phyloP scores from a whole-genome alignment of 2,888 invertebrate genomes.

The Dolomedes plantarius region DNA sequence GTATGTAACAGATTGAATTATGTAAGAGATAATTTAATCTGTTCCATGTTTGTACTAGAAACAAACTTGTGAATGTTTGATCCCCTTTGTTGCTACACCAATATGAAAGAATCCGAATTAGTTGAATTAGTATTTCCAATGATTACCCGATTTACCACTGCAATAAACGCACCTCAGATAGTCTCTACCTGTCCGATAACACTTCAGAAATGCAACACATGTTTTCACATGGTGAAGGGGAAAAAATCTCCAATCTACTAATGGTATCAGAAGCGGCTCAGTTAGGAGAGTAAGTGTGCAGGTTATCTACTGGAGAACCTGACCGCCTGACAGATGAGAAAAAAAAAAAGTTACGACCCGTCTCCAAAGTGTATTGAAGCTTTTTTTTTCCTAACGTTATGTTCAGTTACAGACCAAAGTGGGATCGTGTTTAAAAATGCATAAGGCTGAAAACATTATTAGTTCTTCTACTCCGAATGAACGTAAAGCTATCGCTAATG shows the following conservation, averaged over 20 bases:
- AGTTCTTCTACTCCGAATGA: too few species aligned
- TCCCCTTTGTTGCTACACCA: too few species aligned
- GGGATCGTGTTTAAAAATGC: not conserved
- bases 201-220: not conserved
- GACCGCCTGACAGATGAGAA: too few species aligned
- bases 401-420: not conserved
- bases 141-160: too few species aligned
- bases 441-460: not conserved
- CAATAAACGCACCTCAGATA: too few species aligned
- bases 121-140: too few species aligned
- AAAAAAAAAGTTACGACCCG: not conserved
- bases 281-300: not conserved
- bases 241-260: slow-evolving; percentile 53
- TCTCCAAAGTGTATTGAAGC: not conserved
- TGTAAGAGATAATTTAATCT: too few species aligned
- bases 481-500: too few species aligned
- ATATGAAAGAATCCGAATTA: too few species aligned
- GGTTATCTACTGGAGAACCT: not conserved
- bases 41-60: too few species aligned
- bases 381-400: not conserved
- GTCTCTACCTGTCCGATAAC: not conserved
- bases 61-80: too few species aligned
- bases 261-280: slow-evolving; percentile 46
- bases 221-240: not conserved
- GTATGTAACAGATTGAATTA: too few species aligned